Conservation (phyloP, 2,113 vertebrate species). For the Clinocottus analis region DNA sequence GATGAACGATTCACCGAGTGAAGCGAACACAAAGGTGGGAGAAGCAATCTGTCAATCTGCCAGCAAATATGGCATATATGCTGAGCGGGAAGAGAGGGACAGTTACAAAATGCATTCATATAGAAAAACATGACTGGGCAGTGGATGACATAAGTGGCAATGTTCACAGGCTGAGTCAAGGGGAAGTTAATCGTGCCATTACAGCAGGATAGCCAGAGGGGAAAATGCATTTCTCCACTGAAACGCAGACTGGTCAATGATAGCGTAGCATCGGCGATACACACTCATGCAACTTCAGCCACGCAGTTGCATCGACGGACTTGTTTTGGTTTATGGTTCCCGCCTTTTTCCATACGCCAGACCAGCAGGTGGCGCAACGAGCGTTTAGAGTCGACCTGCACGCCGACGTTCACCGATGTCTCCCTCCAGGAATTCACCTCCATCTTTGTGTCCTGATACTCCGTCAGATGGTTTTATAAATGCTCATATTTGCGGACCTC, state of each 20-base stretch:
- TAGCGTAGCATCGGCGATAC: too few species aligned
- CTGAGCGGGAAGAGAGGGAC: not conserved
- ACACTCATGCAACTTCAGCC: too few species aligned
- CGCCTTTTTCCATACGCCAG: too few species aligned
- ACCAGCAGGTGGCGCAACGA: too few species aligned
- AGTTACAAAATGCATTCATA: not conserved
- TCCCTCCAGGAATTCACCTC: too few species aligned
- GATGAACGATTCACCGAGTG: constrained; percentile 8
- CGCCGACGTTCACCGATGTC: too few species aligned
- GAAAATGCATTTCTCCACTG: not conserved
- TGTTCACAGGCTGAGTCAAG: not conserved
- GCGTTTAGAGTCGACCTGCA: too few species aligned
- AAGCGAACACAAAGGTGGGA: constrained; percentile 25
- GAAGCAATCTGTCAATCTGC: constrained; percentile 8
- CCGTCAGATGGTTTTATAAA: too few species aligned
- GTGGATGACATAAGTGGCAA: not conserved
- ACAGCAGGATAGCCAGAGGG: not conserved
- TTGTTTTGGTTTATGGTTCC: too few species aligned
- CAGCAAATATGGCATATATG: not conserved
- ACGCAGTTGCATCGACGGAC: too few species aligned
- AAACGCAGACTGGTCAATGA: not conserved
- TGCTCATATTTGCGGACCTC: too few species aligned
- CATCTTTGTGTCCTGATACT: too few species aligned
- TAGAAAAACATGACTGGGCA: not conserved
- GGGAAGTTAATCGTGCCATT: constrained; percentile 3